Base-by-base conservation (phyloP, 2,113 vertebrate genomes). In the Cinclus mexicanus region DNA sequence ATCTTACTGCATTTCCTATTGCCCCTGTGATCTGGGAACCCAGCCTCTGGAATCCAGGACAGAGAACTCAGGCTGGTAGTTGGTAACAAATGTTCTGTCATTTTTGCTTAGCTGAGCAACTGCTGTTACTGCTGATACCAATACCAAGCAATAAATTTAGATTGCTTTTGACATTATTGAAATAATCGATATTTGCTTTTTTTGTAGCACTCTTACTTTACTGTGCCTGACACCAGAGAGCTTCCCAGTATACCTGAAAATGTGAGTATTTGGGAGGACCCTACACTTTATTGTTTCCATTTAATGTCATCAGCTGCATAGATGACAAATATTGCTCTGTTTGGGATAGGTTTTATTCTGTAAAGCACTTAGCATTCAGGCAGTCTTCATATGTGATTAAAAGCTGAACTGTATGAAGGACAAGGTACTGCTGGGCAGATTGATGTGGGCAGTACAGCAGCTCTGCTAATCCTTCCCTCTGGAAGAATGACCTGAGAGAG, bases 171-270 rank as follows among this genome's bases (percentile, higher is more conserved):
- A 61, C 71, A 83, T 68, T 80, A 39, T 46, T 70, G 86, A 89
- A 96, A 93, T 95, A 79, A 87, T 83, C 21, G 17, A 44, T 64
- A 50, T 97, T 61, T 95, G 20, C 44, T 89, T 89, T 95, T 95
- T 76, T 95, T 92, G 76, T 95, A 99, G 99, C 99, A 99, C 98
- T 99, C 98, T 88, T 99, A 98, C 96, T 99, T 99, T 94, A 99
- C 98, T 87, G 99, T 99, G 98, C 99, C 99, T 97, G 99, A 99
- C 97, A 97, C 72, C 71, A 98, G 98, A 97, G 98, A 99, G 83
- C 99, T 99, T 94, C 99, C 99, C 75, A 99, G 98, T 96, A 99
- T 99, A 92, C 99, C 99, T 41, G 99, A 99, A 98, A 99, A 99
- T 89, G 99, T 99, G 95, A 99, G 99, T 99, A 96, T 35, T 29